Base-by-base conservation (phyloP, 1,140 invertebrate species). In the Meloidogyne chitwoodi region DNA sequence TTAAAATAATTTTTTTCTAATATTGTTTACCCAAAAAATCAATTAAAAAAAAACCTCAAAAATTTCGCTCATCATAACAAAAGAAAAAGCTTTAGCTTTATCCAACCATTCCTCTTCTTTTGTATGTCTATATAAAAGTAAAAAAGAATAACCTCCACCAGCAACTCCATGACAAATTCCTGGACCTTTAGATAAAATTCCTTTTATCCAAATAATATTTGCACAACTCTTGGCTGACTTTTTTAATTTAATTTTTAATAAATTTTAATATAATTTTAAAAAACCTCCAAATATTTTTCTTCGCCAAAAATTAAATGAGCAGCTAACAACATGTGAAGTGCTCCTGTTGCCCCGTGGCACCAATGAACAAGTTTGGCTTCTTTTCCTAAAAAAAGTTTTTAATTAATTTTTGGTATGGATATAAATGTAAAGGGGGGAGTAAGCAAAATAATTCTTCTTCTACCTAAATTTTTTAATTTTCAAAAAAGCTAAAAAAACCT, bases 271-370 rank as follows among this genome's bases (percentile, higher is more conserved):
- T 8, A 38, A 6, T n/a, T n/a, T n/a, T 24, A 63, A 5, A n/a
- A 31, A 26, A 84, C 82, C 44, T 92, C 86, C 65, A 94, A 85
- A 88, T 95, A 96, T 80, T 91, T 90, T 22, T 90, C 85, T 69
- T 94, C 91, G 48, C 89, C 85, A 88, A 92, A 94, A 65, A 92
- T 75, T 89, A 93, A 88, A 86, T 92, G 91, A 56, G 94, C 93
- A 82, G 91, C 87, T 74, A 90, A 87, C 81, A 93, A 92, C 72
- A 94, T 88, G 83, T 92, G 91, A 19, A 93, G 89, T 88, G 93
- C 92, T 22, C 94, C 94, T 64, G 94, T 93, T 26, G 94, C 93
- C 19, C 95, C 95, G 88, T 96, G 94, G 90, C 94, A 96, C 94
- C 94, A 97, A 80, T 96, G 19, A 0, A 56, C 48, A 56, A 56